Evolutionary conservation across 2,888 invertebrate genomes (phyloP).

Genomic region (Quadroppia sp.): DNA sequence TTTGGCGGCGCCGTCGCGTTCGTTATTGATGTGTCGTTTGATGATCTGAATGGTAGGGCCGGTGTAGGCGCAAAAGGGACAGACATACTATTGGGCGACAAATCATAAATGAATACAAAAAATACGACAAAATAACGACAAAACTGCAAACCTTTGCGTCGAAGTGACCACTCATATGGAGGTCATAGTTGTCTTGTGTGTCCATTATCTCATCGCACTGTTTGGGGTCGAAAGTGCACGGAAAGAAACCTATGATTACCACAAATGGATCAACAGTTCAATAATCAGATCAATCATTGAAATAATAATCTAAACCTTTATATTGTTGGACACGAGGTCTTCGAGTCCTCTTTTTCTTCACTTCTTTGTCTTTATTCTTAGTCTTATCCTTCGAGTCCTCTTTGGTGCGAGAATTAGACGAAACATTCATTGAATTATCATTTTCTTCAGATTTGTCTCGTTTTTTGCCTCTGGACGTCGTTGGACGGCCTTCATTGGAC

Average conservation of each 20-base stretch:
- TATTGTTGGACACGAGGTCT: not conserved
- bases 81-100: not conserved
- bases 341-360: not conserved
- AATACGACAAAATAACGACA: not conserved
- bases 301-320: not conserved
- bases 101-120: too few relatives aligned
- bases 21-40: conserved; percentile 7
- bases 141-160: conserved; percentile 24
- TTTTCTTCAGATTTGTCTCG: too few relatives aligned
- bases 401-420: not conserved
- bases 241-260: conserved; percentile 6
- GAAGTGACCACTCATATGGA: conserved; percentile 32
- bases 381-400: not conserved
- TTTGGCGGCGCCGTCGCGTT: not conserved
- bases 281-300: not conserved
- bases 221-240: conserved; percentile 14
- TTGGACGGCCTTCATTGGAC: too few relatives aligned
- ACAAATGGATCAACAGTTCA: not conserved
- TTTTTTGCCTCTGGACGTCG: too few relatives aligned
- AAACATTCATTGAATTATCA: too few relatives aligned
- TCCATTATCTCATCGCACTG: conserved; percentile 8
- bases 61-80: conserved; percentile 27
- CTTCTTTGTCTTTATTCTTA: not conserved
- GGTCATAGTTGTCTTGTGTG: conserved; percentile 1
- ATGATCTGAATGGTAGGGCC: conserved; percentile 13